These are phyloP conservation scores for Arrhamphus sclerolepis DNA, from an alignment of 2,797 vertebrate species.

Conservation along the genomic window DNA sequence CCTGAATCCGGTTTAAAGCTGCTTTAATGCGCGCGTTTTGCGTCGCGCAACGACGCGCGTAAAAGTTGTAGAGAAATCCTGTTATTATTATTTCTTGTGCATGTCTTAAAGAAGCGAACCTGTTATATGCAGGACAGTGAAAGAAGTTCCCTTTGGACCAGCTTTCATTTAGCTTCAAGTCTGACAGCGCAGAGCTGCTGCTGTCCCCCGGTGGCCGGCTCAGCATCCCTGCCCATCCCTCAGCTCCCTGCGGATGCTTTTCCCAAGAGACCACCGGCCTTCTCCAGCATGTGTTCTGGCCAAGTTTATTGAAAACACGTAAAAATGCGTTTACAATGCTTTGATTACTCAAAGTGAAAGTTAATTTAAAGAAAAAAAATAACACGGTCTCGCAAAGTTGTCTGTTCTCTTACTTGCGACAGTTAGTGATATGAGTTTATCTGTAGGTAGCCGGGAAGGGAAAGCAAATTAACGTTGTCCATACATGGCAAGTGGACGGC, in stretches of 20 bases:
- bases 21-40: constrained; percentile 1
- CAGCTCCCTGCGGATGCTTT: constrained; percentile 24
- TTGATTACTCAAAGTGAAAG: constrained; percentile 3
- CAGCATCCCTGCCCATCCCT: constrained; percentile 66
- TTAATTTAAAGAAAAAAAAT: not conserved
- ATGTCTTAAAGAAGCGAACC: not conserved
- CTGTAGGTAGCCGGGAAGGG: constrained; percentile 13
- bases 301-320: constrained; percentile 32
- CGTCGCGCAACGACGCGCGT: constrained; percentile 1
- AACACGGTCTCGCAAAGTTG: not conserved
- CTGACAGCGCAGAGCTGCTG: constrained; percentile 43
- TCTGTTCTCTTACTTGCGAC: constrained; percentile 5
- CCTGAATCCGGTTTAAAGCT: not conserved
- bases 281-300: not conserved
- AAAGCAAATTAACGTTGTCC: constrained; percentile 50
- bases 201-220: constrained; percentile 10
- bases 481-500: constrained; percentile 61
- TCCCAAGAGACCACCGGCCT: constrained; percentile 3
- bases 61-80: constrained; percentile 35
- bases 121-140: not conserved
- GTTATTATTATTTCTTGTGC: not conserved
- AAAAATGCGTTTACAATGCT: not conserved
- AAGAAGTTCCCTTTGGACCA: not conserved
- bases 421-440: constrained; percentile 1
- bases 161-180: constrained; percentile 38